A percentile compares a stretch with the other conserved stretches of the same genome.
These are phyloP conservation scores for Apis laboriosa DNA, from an alignment of 1,140 invertebrate genomes.

Conservation along the genomic window DNA sequence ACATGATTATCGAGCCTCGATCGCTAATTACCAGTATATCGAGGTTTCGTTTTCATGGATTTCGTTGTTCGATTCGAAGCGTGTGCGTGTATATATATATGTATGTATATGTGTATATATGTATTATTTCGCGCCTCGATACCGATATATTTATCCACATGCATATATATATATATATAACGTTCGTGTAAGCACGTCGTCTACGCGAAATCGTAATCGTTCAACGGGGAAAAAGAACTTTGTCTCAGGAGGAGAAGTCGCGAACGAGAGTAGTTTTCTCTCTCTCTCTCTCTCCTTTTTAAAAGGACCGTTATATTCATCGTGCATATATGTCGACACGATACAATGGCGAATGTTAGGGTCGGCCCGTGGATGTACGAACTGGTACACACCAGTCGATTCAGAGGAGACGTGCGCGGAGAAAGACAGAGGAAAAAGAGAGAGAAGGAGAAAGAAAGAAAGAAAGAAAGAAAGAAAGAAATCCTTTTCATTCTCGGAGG, in stretches of 20 bases:
- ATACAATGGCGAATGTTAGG: slow-evolving; percentile 45
- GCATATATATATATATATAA: background rate
- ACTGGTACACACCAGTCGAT: slow-evolving; percentile 37
- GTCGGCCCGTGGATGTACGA: slow-evolving; percentile 38
- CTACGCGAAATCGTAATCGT: background rate
- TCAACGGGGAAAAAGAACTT: background rate
- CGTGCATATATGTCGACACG: background rate
- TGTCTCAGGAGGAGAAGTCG: background rate
- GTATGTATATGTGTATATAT: no score
- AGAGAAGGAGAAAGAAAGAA: background rate
- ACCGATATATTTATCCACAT: no score
- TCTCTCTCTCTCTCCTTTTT: background rate
- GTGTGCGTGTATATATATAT: background rate
- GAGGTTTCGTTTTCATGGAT: background rate
- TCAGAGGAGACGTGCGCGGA: slow-evolving; percentile 50
- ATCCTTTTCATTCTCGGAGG: slow-evolving; percentile 47
- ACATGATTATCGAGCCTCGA: slow-evolving; percentile 11
- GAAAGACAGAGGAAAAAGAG: background rate
- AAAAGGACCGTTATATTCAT: background rate
- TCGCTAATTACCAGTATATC: slow-evolving; percentile 19
- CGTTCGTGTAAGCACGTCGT: background rate
- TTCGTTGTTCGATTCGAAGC: background rate
- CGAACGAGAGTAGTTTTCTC: slow-evolving; percentile 40
- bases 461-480: slow-evolving; percentile 2
- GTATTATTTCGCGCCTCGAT: no score